Base-by-base conservation (phyloP, 2,888 invertebrate genomes). In the Drosophila colorata region DNA sequence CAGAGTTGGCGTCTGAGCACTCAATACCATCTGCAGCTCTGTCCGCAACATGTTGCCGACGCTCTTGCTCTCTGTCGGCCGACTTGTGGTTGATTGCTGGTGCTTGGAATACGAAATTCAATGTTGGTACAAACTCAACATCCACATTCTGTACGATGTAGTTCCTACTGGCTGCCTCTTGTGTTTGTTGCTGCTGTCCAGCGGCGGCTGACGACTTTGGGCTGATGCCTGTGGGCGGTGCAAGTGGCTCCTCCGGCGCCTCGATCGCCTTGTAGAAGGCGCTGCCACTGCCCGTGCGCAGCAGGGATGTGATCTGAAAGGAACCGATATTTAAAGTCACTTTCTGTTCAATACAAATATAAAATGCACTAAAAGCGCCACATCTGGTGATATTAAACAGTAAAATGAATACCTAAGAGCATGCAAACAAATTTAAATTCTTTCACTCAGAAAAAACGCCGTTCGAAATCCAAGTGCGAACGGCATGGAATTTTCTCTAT, bases 281-380 rank as follows among this genome's bases (percentile, higher is more conserved):
- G 77, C 89, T 86, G 31, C 89, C 85, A 57, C 87, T 88, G 69
- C 87, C 89, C 44, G 91, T 89, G 31, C 92, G 91, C 46, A 92
- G 86, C 69, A 92, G 63, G n/a, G 92, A 90, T 58, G 92, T 91
- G 57, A 92, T 89, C 92, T 92, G 63, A 7, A 90, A 69, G 0
- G 9, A 28, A 28, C 2, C 25, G 25, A 8, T 8, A 28, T 28
- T 28, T 28, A 28, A 28, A 28, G 28, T 9, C 9, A 28, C 9
- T 28, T 3, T 8, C 8, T 25, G 25, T 25, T 25, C 25, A 25
- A 25, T 8, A 25, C 28, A 9, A 28, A 28, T 28, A 28, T 2
- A 28, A 2, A 28, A 25, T 25, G 25, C 7, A 7, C 25, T 25
- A 25, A 25, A 23, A 23, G 23, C n/a, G n/a, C n/a, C n/a, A n/a